Evolutionary conservation across 2,113 vertebrate species (phyloP).

Genomic region (Tonatia bakeri): DNA sequence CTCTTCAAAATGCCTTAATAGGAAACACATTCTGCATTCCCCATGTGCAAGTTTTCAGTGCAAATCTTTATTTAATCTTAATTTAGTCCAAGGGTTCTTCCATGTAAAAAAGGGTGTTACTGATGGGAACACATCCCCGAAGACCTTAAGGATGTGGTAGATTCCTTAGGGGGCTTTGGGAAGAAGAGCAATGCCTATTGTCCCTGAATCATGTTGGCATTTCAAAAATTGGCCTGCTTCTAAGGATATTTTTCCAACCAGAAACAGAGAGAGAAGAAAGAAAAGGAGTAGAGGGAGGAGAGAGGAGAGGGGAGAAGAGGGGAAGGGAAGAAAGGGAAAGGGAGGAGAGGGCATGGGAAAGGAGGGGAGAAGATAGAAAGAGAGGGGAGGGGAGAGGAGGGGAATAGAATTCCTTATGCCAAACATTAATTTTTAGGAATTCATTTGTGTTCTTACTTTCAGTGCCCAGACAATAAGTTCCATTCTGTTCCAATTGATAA

Average conservation of each 20-base stretch:
- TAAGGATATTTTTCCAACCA: not conserved
- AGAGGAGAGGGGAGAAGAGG: not conserved
- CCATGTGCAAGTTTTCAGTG: not conserved
- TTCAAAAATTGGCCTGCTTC: not conserved
- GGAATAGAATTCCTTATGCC: not conserved
- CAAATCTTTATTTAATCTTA: constrained; percentile 48
- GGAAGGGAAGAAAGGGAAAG: rapidly evolving
- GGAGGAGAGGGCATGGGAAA: no score
- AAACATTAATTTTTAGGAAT: constrained; percentile 41
- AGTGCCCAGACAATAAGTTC: constrained; percentile 43
- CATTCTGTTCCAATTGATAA: constrained; percentile 43
- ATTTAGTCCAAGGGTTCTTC: not conserved
- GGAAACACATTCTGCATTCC: constrained; percentile 44
- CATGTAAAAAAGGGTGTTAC: constrained; percentile 22
- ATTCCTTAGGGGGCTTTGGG: not conserved
- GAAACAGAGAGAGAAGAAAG: not conserved
- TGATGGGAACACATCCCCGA: not conserved
- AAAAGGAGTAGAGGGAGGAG: not conserved
- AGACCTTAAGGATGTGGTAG: not conserved
- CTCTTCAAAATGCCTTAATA: constrained; percentile 43
- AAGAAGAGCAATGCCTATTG: not conserved
- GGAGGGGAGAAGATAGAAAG: no score
- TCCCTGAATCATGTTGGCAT: not conserved
- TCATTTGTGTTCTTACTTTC: constrained; percentile 59
- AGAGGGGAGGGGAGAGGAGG: no score